A percentile compares a stretch with the other conserved stretches of the same genome.
phyloP scores from a whole-genome alignment of 1,140 invertebrate species.

The Camponotus vicinus region DNA sequence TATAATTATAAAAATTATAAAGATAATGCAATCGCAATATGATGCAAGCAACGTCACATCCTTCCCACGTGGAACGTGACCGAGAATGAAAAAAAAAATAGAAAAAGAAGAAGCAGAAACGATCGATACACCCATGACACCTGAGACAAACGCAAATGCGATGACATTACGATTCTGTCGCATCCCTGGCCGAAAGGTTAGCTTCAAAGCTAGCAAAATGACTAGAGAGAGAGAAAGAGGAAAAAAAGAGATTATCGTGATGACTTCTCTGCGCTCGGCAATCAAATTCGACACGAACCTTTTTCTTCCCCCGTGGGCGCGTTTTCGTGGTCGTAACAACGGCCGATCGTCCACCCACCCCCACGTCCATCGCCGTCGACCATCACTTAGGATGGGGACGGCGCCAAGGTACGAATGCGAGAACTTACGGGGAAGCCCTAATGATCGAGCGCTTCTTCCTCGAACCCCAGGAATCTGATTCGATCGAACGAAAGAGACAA shows the following conservation, averaged over 20 bases:
- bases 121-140: constrained; percentile 54
- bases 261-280: constrained; percentile 48
- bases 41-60: neutral
- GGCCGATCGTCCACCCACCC: constrained; percentile 3
- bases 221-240: neutral
- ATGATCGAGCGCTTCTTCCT: constrained; percentile 81
- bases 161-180: constrained; percentile 51
- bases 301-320: constrained; percentile 7
- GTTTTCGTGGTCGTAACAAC: constrained; percentile 57
- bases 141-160: constrained; percentile 48
- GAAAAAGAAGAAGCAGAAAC: neutral
- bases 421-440: constrained; percentile 80
- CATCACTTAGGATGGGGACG: constrained; percentile 50
- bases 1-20: neutral
- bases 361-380: neutral
- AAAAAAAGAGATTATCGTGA: constrained; percentile 38
- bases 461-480: constrained; percentile 80
- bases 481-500: constrained; percentile 68
- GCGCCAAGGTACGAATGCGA: constrained; percentile 73
- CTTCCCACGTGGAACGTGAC: neutral
- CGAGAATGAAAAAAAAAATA: constrained; percentile 10
- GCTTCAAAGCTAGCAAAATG: constrained; percentile 7
- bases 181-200: constrained; percentile 33
- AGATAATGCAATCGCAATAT: neutral
- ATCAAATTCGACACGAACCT: constrained; percentile 63